These are phyloP conservation scores for Sphyrna mokarran DNA, from an alignment of 2,113 vertebrate species.

Conservation along the genomic window DNA sequence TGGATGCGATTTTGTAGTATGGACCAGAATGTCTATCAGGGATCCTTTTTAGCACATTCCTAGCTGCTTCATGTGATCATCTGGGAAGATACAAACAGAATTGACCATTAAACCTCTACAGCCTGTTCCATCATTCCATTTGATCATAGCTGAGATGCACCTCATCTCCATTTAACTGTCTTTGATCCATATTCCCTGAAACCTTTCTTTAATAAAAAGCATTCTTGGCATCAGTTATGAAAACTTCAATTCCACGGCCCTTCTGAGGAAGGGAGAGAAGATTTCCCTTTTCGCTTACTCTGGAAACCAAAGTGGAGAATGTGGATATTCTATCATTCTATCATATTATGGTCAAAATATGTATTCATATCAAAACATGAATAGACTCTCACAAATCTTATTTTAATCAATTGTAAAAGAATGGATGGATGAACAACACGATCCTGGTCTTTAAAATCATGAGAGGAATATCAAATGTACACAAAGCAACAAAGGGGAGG, in stretches of 20 bases:
- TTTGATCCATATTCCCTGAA: not conserved
- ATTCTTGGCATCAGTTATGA: not conserved
- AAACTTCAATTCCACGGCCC: not conserved
- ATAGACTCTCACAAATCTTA: constrained; percentile 8
- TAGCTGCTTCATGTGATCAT: not conserved
- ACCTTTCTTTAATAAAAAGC: not conserved
- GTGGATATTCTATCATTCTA: no score
- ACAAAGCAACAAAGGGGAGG: not conserved
- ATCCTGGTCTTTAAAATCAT: not conserved
- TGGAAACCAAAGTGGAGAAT: no score
- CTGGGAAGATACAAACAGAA: not conserved
- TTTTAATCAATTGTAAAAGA: not conserved
- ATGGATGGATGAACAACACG: not conserved
- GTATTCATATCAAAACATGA: not conserved
- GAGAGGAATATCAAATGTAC: not conserved
- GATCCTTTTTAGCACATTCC: not conserved
- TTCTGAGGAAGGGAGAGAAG: not conserved
- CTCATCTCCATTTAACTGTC: not conserved
- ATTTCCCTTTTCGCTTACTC: not conserved
- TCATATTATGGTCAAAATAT: no score
- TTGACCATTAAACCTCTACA: not conserved
- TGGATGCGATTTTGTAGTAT: not conserved
- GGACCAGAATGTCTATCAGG: not conserved
- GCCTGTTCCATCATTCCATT: not conserved
- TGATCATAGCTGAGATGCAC: not conserved